Evolutionary conservation across 2,888 invertebrate species (phyloP).

Genomic region (Uropetala carovei): DNA sequence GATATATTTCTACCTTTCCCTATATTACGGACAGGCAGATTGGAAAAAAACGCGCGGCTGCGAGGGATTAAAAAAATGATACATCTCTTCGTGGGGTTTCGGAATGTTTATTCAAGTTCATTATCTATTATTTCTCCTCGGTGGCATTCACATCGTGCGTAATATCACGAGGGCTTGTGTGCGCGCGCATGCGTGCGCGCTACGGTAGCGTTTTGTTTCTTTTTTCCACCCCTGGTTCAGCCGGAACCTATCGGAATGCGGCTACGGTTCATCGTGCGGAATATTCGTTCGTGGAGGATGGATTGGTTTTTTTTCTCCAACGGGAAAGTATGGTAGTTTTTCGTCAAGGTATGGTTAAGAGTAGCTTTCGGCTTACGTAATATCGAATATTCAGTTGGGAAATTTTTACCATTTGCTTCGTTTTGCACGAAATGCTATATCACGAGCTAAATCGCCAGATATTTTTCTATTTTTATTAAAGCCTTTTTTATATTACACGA

Average conservation of each 20-base stretch:
- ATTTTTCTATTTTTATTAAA: not conserved
- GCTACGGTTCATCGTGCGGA: not conserved
- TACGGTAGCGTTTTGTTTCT: slow-evolving; percentile 21
- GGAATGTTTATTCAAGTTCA: slow-evolving; percentile 27
- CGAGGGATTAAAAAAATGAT: too few relatives aligned
- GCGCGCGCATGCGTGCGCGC: not conserved
- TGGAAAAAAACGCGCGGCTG: too few relatives aligned
- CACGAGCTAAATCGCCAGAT: not conserved
- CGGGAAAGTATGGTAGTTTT: not conserved
- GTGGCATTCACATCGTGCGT: not conserved
- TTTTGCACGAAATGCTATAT: not conserved
- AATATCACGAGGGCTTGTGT: not conserved
- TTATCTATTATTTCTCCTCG: not conserved
- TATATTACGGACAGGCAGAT: too few relatives aligned
- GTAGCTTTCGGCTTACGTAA: not conserved
- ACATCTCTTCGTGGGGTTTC: not conserved
- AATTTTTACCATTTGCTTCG: too few relatives aligned
- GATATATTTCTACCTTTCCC: too few relatives aligned
- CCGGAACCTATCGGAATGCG: not conserved
- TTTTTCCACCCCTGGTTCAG: not conserved
- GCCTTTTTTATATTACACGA: not conserved
- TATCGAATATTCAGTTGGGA: not conserved
- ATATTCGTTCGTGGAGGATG: not conserved
- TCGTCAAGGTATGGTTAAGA: not conserved
- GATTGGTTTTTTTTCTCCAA: not conserved